Percentiles rank a stretch among this genome's conserved stretches.
phyloP scores from a whole-genome alignment of 1,140 invertebrate species.

The Elymnias hypermnestra region DNA sequence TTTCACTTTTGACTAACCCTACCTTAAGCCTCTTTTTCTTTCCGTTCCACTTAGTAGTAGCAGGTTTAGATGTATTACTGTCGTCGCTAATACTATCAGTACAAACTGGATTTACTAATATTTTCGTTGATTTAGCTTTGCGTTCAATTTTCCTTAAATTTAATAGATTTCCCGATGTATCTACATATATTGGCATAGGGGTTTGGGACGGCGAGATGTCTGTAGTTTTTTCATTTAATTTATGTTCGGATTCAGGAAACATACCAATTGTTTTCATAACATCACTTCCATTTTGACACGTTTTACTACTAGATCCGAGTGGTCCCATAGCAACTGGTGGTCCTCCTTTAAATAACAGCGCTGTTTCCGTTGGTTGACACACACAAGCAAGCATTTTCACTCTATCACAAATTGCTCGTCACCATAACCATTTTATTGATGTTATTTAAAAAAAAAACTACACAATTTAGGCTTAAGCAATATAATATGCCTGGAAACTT shows the following conservation, averaged over 20 bases:
- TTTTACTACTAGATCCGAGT: conserved; percentile 50
- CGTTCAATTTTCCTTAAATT: conserved; percentile 68
- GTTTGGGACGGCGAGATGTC: conserved; percentile 44
- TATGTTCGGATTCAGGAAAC: conserved; percentile 40
- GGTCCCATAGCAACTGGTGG: conserved; percentile 67
- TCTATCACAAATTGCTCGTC: conserved; percentile 42
- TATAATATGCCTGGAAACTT: conserved; percentile 39
- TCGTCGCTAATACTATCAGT: conserved; percentile 63
- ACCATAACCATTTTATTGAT: conserved; percentile 52
- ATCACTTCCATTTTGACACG: conserved; percentile 38
- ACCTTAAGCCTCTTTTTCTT: conserved; percentile 65
- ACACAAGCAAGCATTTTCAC: conserved; percentile 79
- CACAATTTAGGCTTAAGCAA: neutral
- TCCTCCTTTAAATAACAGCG: conserved; percentile 70
- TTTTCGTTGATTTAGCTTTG: conserved; percentile 68
- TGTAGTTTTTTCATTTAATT: conserved; percentile 42
- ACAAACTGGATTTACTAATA: conserved; percentile 65
- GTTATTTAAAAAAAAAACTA: conserved; percentile 16
- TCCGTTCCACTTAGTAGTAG: conserved; percentile 55
- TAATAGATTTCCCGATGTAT: conserved; percentile 50
- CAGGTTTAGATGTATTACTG: conserved; percentile 51
- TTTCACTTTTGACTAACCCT: conserved; percentile 33
- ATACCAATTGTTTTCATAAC: conserved; percentile 54
- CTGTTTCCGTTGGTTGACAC: conserved; percentile 77
- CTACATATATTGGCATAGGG: conserved; percentile 50